Evolutionary conservation across 2,797 vertebrate genomes (phyloP), one percentile per base, ranked within the genome.

Genomic region (Melanotaenia boesemani): DNA sequence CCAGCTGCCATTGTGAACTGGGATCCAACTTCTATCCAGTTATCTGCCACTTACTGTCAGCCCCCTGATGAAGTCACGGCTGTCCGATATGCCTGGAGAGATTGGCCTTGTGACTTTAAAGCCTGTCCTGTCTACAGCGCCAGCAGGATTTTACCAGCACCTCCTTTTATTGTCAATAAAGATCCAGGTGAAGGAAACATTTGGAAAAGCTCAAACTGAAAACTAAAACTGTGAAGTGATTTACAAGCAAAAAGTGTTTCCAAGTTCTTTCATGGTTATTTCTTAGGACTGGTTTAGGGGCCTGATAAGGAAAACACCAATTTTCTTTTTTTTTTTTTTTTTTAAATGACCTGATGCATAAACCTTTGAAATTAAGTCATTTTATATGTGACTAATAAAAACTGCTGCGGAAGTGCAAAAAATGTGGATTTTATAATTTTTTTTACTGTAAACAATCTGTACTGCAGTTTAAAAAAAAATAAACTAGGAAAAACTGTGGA

Each of bases 71-170:
- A 62, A 26, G 87, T 91, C 10, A 58, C 68, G 44, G 96, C 88
- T 36, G 55, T 98, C 55, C 95, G 96, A 32, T 98, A 98, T 0
- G 96, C 96, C 7, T 98, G 98, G 97, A 91, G 30, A 0, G 94
- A 97, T 24, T 97, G 96, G 96, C 97, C 97, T 7, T 98, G 97
- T 59, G 82, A 92, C 10, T 96, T 97, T 58, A 95, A 96, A 88
- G 88, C 87, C 36, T 99, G 97, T 50, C 92, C 95, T 0, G 46
- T 98, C 41, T 99, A 98, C 87, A 94, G 96, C 54, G 44, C 75
- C 6, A 37, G 58, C 13, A 13, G 59, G 18, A 2, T 77, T 28
- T 88, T 97, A 72, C 97, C 97, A 0, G 97, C 95, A 0, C 95
- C 97, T 15, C 92, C 96, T 0, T 98, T 97, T 69, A 54, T 90